Evolutionary conservation across 2,888 invertebrate species (phyloP).

Genomic region (Meganola albula): DNA sequence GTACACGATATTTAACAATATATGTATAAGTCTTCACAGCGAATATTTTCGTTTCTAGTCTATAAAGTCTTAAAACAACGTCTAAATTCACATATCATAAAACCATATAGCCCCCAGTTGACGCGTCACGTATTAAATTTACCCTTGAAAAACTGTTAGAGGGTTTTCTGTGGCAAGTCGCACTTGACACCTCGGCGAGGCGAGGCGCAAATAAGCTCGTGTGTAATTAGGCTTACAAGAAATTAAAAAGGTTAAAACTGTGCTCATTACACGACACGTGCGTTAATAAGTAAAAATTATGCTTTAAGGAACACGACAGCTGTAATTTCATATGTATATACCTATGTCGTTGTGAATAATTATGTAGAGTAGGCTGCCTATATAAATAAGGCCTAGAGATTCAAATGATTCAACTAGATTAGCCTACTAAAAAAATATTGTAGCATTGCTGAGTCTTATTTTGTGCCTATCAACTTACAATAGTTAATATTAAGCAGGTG

Average conservation of each 20-base stretch:
- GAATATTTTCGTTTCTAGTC: too few relatives aligned
- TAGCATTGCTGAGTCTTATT: too few relatives aligned
- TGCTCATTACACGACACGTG: slow-evolving; percentile 3
- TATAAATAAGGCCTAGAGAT: too few relatives aligned
- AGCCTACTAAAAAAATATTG: too few relatives aligned
- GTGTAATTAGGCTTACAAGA: slow-evolving; percentile 69
- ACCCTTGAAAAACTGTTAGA: slow-evolving; percentile 51
- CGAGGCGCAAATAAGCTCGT: slow-evolving; percentile 47
- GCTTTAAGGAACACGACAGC: neutral
- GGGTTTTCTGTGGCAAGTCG: slow-evolving; percentile 36
- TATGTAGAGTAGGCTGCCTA: too few relatives aligned
- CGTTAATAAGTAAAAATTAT: neutral
- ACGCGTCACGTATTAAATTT: slow-evolving; percentile 37
- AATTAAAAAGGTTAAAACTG: slow-evolving; percentile 40
- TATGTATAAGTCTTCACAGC: too few relatives aligned
- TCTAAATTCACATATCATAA: slow-evolving; percentile 4
- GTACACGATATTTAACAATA: too few relatives aligned
- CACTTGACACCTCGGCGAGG: slow-evolving; percentile 45
- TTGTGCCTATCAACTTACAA: too few relatives aligned
- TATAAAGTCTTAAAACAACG: too few relatives aligned
- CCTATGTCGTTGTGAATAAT: too few relatives aligned
- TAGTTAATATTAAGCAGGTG: too few relatives aligned
- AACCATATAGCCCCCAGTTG: slow-evolving; percentile 10
- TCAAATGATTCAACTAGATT: too few relatives aligned
- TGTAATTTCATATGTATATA: neutral